Conservation (phyloP, 1,140 invertebrate species). For the Drosophila ohnishii region DNA sequence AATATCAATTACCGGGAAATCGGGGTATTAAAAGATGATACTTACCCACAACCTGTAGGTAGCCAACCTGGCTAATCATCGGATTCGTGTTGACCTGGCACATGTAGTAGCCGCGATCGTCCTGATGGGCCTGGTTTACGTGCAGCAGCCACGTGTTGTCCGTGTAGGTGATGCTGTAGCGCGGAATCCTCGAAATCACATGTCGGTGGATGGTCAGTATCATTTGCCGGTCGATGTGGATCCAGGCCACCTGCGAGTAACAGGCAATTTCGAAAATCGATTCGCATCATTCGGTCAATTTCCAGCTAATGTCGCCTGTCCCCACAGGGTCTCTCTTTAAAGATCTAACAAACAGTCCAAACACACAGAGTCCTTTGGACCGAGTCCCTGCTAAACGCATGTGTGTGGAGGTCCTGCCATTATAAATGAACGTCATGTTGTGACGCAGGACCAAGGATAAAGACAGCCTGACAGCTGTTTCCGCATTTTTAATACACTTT, state of each 20-base stretch:
- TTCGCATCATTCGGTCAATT: slow-evolving; percentile 26
- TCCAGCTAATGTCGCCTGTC: slow-evolving; percentile 8
- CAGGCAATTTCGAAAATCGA: slow-evolving; percentile 29
- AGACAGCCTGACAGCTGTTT: slow-evolving; percentile 76
- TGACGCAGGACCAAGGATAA: slow-evolving; percentile 56
- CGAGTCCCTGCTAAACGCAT: slow-evolving; percentile 19
- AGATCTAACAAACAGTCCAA: slow-evolving; percentile 10
- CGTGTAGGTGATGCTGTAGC: slow-evolving; percentile 94
- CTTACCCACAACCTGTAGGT: slow-evolving; percentile 96
- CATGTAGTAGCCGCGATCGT: slow-evolving; percentile 96
- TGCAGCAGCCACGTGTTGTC: slow-evolving; percentile 95
- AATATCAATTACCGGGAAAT: neutral
- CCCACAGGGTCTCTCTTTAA: slow-evolving; percentile 9
- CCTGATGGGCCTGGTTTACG: slow-evolving; percentile 93
- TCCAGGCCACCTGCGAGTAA: slow-evolving; percentile 92
- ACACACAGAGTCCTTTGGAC: neutral
- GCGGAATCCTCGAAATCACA: slow-evolving; percentile 92
- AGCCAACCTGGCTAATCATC: slow-evolving; percentile 97
- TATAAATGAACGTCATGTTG: slow-evolving; percentile 77
- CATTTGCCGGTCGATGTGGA: slow-evolving; percentile 97
- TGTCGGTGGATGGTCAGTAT: slow-evolving; percentile 95
- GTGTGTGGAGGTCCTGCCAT: slow-evolving; percentile 31
- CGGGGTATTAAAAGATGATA: slow-evolving; percentile 40
- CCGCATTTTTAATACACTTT: slow-evolving; percentile 80
- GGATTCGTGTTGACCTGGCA: slow-evolving; percentile 97